Percentiles rank a stretch among this genome's conserved stretches.
Conservation (phyloP, 2,113 vertebrate genomes). For the Tenrec ecaudatus region DNA sequence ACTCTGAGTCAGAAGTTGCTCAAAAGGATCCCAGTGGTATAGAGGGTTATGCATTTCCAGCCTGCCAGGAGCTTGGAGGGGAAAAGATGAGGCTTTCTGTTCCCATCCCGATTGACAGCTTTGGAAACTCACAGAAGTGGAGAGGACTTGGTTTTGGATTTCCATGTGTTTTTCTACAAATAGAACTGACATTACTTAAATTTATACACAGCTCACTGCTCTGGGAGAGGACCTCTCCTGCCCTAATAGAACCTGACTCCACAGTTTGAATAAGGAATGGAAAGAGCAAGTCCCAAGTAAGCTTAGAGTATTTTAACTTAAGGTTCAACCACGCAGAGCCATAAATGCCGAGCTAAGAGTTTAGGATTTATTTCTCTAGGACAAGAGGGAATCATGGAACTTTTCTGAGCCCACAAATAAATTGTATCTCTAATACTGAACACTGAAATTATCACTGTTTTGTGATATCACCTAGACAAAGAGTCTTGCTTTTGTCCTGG, state of each 20-base stretch:
- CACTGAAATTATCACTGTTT: too few species aligned
- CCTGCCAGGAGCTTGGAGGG: too few species aligned
- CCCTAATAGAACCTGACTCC: neutral
- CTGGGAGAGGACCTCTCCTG: neutral
- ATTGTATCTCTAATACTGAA: neutral
- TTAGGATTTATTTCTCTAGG: conserved; percentile 23
- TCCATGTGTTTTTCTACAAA: conserved; percentile 21
- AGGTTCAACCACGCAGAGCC: neutral
- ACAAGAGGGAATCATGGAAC: neutral
- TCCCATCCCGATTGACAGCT: neutral
- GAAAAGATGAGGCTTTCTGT: too few species aligned
- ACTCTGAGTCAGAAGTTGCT: too few species aligned
- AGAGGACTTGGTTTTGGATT: conserved; percentile 41
- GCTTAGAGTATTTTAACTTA: conserved; percentile 35
- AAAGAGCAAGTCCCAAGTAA: neutral
- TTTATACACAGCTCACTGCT: conserved; percentile 33
- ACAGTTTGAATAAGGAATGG: neutral
- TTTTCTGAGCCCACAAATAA: conserved; percentile 38
- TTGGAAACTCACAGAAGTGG: neutral
- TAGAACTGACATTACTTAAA: neutral
- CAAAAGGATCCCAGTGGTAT: too few species aligned
- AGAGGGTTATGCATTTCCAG: too few species aligned
- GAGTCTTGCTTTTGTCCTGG: neutral
- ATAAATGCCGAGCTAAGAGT: conserved; percentile 43
- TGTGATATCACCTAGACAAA: neutral